Evolutionary conservation across 2,113 vertebrate species (phyloP).

Genomic region (Fulmarus glacialis): DNA sequence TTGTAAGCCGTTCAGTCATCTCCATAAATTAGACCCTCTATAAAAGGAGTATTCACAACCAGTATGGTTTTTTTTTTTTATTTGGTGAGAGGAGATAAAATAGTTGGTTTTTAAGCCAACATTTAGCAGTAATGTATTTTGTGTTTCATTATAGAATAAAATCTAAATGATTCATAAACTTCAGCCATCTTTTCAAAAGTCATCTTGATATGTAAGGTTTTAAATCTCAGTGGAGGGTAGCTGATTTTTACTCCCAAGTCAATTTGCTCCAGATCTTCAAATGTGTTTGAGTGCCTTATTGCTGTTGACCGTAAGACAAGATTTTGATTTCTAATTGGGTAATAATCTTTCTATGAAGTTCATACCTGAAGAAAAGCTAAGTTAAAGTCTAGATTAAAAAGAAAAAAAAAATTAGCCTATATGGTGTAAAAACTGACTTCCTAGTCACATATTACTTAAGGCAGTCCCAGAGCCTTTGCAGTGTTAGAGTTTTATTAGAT

Average conservation of each 20-base stretch:
- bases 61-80: neutral
- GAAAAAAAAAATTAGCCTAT: neutral
- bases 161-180: neutral
- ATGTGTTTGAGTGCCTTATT: neutral
- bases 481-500: slow-evolving; percentile 66
- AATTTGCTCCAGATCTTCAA: neutral
- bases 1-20: neutral
- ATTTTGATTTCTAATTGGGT: slow-evolving; percentile 45
- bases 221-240: neutral
- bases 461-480: slow-evolving; percentile 50
- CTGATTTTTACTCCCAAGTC: neutral
- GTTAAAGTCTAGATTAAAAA: slow-evolving; percentile 50
- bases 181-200: neutral
- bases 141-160: neutral
- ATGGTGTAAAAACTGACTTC: slow-evolving; percentile 9
- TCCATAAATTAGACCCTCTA: neutral
- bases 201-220: neutral
- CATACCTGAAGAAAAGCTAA: slow-evolving; percentile 4
- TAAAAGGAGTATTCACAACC: neutral
- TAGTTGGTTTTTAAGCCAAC: neutral
- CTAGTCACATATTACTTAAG: slow-evolving; percentile 27
- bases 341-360: slow-evolving; percentile 36
- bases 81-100: neutral
- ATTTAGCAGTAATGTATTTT: neutral
- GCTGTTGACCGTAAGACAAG: neutral